Conservation (phyloP, 2,797 vertebrate species). For the Trematomus bernacchii region DNA sequence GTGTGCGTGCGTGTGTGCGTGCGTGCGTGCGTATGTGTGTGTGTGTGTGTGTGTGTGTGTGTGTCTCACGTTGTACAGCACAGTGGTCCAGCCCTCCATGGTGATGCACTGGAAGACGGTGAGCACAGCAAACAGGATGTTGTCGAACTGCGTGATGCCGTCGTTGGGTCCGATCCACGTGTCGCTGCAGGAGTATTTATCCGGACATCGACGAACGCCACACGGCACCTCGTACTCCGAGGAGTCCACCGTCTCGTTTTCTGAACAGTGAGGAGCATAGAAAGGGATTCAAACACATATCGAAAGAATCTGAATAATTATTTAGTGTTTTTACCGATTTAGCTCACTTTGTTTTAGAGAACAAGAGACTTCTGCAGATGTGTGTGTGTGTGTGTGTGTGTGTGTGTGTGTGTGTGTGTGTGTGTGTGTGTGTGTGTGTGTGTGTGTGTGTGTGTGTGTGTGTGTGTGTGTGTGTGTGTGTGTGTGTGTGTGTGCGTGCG, state of each 20-base stretch:
- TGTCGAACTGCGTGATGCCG: slow-evolving; percentile 99
- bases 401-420: too few species aligned
- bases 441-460: too few species aligned
- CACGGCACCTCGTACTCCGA: slow-evolving; percentile 92
- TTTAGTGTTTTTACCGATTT: too few species aligned
- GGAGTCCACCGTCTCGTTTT: slow-evolving; percentile 82
- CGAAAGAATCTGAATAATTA: background rate
- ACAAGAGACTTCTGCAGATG: too few species aligned
- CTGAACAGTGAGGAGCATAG: slow-evolving; percentile 57
- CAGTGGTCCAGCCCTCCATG: slow-evolving; percentile 99
- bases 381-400: too few species aligned
- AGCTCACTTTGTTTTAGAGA: too few species aligned
- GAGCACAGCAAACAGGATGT: slow-evolving; percentile 97
- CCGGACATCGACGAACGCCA: slow-evolving; percentile 90
- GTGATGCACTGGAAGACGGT: slow-evolving; percentile 99
- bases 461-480: too few species aligned
- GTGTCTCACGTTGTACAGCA: slow-evolving; percentile 93
- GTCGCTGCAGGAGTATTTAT: slow-evolving; percentile 88
- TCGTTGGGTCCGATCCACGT: slow-evolving; percentile 96
- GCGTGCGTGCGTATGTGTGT: too few species aligned
- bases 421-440: too few species aligned
- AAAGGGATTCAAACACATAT: background rate
- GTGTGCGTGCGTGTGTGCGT: too few species aligned
- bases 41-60: slow-evolving; percentile 16
- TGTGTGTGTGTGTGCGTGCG: too few species aligned